These are phyloP conservation scores for Limnephilus lunatus DNA, from an alignment of 2,888 invertebrate genomes.

Conservation along the genomic window DNA sequence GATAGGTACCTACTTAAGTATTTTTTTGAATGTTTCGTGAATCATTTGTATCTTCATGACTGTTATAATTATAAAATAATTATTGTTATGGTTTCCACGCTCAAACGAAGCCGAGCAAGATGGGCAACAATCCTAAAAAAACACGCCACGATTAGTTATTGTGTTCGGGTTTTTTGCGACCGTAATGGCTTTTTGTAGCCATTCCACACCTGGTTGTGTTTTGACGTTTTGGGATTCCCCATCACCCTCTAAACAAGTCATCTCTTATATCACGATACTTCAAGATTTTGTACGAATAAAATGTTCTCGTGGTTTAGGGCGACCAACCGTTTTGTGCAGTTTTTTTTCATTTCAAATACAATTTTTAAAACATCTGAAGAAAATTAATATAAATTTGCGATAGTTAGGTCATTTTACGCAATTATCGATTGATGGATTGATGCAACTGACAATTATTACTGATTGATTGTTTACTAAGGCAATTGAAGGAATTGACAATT, in stretches of 20 bases:
- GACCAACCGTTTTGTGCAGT: neutral
- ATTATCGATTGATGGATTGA: no score
- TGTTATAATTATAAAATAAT: neutral
- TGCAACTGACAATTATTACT: no score
- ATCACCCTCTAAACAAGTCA: neutral
- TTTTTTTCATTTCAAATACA: no score
- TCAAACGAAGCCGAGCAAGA: neutral
- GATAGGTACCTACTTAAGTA: no score
- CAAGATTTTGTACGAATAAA: neutral
- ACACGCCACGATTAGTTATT: neutral
- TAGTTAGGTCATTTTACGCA: no score
- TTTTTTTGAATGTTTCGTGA: neutral
- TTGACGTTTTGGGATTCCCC: neutral
- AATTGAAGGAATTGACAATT: no score
- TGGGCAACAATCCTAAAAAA: neutral
- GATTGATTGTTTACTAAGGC: no score
- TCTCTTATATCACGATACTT: neutral
- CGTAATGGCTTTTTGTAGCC: neutral
- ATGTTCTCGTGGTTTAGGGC: neutral
- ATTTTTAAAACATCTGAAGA: no score
- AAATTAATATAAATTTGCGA: no score
- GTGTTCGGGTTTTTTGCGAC: neutral
- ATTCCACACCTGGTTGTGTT: neutral
- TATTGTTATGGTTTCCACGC: neutral
- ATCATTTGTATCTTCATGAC: neutral